These are phyloP conservation scores for Nerophis lumbriciformis DNA, from an alignment of 2,113 vertebrate genomes.

Conservation along the genomic window DNA sequence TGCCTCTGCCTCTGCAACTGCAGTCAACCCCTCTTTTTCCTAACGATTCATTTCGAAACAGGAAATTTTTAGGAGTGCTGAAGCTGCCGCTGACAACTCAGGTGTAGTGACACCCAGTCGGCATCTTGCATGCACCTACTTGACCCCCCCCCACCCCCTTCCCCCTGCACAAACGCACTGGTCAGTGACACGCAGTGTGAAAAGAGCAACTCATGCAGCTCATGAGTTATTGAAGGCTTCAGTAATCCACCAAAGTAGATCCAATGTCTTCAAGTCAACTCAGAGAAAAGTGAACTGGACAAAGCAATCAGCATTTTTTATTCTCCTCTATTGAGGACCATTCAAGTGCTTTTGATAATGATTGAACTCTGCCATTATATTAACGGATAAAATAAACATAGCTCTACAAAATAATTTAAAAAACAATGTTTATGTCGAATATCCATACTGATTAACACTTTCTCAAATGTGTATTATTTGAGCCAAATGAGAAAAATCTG, in stretches of 20 bases:
- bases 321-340: background rate
- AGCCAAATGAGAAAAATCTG: too few relatives aligned
- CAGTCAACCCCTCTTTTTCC: constrained; percentile 90
- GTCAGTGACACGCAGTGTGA: constrained; percentile 9
- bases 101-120: constrained; percentile 81
- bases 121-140: constrained; percentile 81
- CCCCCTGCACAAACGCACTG: constrained; percentile 28
- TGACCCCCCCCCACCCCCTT: background rate
- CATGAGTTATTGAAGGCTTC: constrained; percentile 71
- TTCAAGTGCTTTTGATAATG: too few relatives aligned
- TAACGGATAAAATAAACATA: too few relatives aligned
- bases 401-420: too few relatives aligned
- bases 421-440: too few relatives aligned
- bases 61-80: constrained; percentile 81
- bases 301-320: background rate
- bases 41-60: constrained; percentile 86
- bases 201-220: constrained; percentile 65
- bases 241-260: constrained; percentile 63
- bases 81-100: constrained; percentile 82
- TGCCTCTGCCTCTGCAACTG: constrained; percentile 87
- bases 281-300: background rate
- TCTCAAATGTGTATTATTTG: too few relatives aligned
- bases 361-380: too few relatives aligned
- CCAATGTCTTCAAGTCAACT: constrained; percentile 48
- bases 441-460: too few relatives aligned